Evolutionary conservation across 2,797 vertebrate species (phyloP), one percentile per base, ranked within the genome.

Genomic region (Halcyon smyrnensis): DNA sequence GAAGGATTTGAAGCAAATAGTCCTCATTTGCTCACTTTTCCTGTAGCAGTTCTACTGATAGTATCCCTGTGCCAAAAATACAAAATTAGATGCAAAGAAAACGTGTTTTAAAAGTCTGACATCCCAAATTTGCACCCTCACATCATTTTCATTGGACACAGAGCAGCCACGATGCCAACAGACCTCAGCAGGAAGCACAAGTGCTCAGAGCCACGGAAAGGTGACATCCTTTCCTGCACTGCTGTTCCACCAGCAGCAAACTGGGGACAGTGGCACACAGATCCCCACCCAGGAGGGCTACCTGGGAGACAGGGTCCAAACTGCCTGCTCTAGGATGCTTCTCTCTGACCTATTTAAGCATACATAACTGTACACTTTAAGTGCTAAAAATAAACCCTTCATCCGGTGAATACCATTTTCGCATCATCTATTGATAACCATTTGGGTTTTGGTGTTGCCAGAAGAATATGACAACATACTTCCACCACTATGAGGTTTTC

Each of bases 261-360:
- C 65, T 0, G 1, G 45, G 18, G 36, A 37, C 0, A 1, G 39
- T 0, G 0, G 21, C 36, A 84, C 6, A 10, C 1, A 4, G 10
- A 27, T 76, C 13, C 15, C 23, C 41, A 84, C 28, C 6, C 70
- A 70, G 46, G 12, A 65, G 17, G 11, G 20, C 6, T 69, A 39
- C 23, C 46, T n/a, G 25, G 18, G 11, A 77, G 28, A 16, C 63
- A 41, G 14, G 2, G 15, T 67, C 28, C 57, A 25, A 77, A 62
- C 1, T 28, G 19, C 34, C 46, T 50, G 20, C 24, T 69, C 68
- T 43, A 19, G 11, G 41, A 51, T 32, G n/a, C 41, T 65, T 32
- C 50, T 39, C 34, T 65, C 23, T 51, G 5, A 15, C 28, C 34
- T 32, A 43, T 73, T 56, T 11, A 79, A 56, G 23, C 6, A 12